A percentile compares a stretch with the other conserved stretches of the same genome.
These are phyloP conservation scores for Drosophila nigrodunni DNA, from an alignment of 1,140 invertebrate genomes.

Conservation along the genomic window DNA sequence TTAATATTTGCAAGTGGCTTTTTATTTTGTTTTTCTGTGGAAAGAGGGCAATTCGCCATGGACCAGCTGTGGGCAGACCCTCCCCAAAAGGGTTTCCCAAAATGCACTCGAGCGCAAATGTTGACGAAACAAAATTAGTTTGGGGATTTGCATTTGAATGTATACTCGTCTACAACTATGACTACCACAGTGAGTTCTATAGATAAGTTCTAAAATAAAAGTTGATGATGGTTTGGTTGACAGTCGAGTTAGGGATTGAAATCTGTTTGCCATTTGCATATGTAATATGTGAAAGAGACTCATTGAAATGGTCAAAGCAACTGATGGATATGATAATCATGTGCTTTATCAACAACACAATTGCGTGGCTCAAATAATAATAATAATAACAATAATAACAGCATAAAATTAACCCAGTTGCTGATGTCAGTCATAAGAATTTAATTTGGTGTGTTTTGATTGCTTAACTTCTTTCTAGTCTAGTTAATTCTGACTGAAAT, in stretches of 20 bases:
- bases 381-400: constrained; percentile 6
- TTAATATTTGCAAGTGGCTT: constrained; percentile 81
- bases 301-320: constrained; percentile 25
- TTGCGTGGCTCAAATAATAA: constrained; percentile 25
- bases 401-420: neutral
- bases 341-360: constrained; percentile 35
- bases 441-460: neutral
- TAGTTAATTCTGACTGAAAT: neutral
- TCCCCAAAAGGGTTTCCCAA: constrained; percentile 53
- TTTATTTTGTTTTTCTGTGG: constrained; percentile 13
- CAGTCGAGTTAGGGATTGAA: constrained; percentile 46
- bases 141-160: constrained; percentile 81
- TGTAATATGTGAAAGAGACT: constrained; percentile 66
- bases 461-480: neutral
- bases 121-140: constrained; percentile 77
- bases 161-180: neutral
- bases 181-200: constrained; percentile 11
- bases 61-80: constrained; percentile 47
- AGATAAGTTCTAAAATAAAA: constrained; percentile 66
- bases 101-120: constrained; percentile 73
- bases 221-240: constrained; percentile 38
- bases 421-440: neutral
- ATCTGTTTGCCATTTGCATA: constrained; percentile 79
- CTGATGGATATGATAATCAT: constrained; percentile 68
- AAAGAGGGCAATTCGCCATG: constrained; percentile 39